Evolutionary conservation across 2,797 vertebrate species (phyloP), one percentile per base, ranked within the genome.

Genomic region (Sphaeramia orbicularis): DNA sequence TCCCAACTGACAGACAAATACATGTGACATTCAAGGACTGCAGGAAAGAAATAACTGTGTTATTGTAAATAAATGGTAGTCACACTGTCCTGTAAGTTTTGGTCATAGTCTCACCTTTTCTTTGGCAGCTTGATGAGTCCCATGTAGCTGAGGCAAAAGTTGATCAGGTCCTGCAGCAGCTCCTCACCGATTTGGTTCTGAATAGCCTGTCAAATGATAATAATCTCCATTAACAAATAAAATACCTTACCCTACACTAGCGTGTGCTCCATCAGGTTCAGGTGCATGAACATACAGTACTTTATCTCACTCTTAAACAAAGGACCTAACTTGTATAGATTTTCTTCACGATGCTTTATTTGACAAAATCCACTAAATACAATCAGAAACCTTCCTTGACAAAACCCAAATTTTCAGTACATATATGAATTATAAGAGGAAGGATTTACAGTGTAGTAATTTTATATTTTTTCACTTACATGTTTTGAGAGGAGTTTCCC

Each of bases 61-160:
- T 59, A 16, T 16, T 37, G 4, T 59, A 10, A 49, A 10, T 21
- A 35, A 37, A n/a, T 15, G 6, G 27, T 12, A 10, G n/a, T 32
- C 19, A n/a, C n/a, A n/a, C n/a, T n/a, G n/a, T n/a, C n/a, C n/a
- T n/a, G n/a, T n/a, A n/a, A n/a, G n/a, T n/a, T n/a, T n/a, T n/a
- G n/a, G n/a, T n/a, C n/a, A n/a, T n/a, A n/a, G n/a, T 0, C 4
- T 93, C 82, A 98, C 97, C 97, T 94, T 92, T 99, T 99, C 91
- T 97, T 98, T 59, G 98, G 98, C 64, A 99, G 94, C 63, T 97
- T 97, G 81, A 99, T 95, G 75, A 98, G 92, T 0, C 97, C 96
- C 95, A 99, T 98, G 91, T 99, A 99, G 78, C 90, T 94, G 76
- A 99, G 96, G 71, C 98, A 99, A 92, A 98, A 99, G 87, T 99